These are phyloP conservation scores for Rhinella marina DNA, from an alignment of 2,797 vertebrate species.

Conservation along the genomic window DNA sequence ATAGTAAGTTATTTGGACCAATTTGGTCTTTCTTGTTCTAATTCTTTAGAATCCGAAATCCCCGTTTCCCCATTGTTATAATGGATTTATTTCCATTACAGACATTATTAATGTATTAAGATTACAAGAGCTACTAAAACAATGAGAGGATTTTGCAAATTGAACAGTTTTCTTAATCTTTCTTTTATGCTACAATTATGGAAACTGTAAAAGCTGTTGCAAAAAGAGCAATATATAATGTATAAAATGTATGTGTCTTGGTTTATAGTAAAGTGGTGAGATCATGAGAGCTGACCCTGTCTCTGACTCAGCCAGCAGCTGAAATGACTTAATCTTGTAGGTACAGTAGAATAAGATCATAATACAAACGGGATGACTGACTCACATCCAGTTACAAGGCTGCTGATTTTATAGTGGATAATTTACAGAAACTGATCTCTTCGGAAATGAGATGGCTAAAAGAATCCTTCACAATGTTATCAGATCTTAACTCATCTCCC, in stretches of 20 bases:
- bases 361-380: not conserved
- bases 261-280: not conserved
- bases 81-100: not conserved
- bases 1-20: not conserved
- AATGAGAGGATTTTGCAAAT: not conserved
- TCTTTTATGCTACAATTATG: not conserved
- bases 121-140: not conserved
- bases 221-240: not conserved
- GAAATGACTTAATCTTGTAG: conserved; percentile 31
- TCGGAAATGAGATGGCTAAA: not conserved
- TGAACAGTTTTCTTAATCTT: not conserved
- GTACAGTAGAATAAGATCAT: conserved; percentile 33
- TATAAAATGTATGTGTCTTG: not conserved
- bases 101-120: not conserved
- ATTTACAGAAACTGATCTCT: conserved; percentile 5
- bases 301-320: conserved; percentile 24
- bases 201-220: not conserved
- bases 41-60: not conserved
- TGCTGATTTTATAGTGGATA: not conserved
- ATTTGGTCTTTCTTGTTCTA: not conserved
- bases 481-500: not conserved
- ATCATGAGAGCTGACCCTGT: conserved; percentile 14
- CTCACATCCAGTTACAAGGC: conserved; percentile 10
- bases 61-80: not conserved
- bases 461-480: not conserved